Conservation (phyloP, 2,797 vertebrate species). For the Scomberomorus guttatus region DNA sequence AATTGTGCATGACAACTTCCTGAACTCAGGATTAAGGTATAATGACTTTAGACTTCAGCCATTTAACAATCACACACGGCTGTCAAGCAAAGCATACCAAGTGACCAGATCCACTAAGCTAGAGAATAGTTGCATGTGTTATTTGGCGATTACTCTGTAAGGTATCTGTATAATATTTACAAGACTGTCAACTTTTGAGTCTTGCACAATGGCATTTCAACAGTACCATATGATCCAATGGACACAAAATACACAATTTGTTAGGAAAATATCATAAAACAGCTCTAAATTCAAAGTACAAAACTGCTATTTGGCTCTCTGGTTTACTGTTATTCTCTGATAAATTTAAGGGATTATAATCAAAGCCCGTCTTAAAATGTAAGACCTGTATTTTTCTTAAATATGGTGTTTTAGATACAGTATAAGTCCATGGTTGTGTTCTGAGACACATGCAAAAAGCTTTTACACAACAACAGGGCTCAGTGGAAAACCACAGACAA, state of each 20-base stretch:
- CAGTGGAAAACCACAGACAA: constrained; percentile 62
- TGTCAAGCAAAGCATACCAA: not conserved
- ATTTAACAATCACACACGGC: constrained; percentile 1
- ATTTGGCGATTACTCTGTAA: not conserved
- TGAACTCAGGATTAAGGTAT: constrained; percentile 21
- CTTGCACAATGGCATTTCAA: constrained; percentile 8
- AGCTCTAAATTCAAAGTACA: not conserved
- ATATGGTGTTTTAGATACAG: constrained; percentile 33
- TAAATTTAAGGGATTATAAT: constrained; percentile 9
- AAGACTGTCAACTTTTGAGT: not conserved
- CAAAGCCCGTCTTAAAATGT: constrained; percentile 27
- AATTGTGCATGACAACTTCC: not conserved
- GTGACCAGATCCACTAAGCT: constrained; percentile 12
- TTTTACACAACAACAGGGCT: constrained; percentile 66
- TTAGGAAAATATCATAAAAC: constrained; percentile 11
- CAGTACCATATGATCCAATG: not conserved
- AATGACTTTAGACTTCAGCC: not conserved
- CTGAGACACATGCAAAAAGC: constrained; percentile 49
- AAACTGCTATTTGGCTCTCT: constrained; percentile 9
- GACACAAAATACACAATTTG: not conserved
- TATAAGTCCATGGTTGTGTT: constrained; percentile 47
- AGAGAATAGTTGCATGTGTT: not conserved
- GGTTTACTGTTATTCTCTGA: not conserved
- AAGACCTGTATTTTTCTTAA: constrained; percentile 58
- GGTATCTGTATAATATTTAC: not conserved